Conservation (phyloP, 2,888 invertebrate genomes). For the Pediacus dermestoides region DNA sequence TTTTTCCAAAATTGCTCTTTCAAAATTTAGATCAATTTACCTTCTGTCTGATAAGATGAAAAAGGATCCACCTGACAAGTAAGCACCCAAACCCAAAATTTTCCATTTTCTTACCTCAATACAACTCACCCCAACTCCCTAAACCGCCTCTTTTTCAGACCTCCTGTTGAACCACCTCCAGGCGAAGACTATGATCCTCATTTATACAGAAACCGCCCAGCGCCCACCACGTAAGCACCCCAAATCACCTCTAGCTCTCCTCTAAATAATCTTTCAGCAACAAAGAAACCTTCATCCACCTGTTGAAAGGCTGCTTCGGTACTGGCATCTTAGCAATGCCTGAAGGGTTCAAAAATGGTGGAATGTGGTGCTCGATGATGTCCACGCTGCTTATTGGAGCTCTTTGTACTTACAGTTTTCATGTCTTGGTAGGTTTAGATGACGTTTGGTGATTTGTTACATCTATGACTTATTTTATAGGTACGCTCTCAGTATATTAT, state of each 20-base stretch:
- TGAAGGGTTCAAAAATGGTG: slow-evolving; percentile 80
- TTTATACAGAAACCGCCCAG: slow-evolving; percentile 60
- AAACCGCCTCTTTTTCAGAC: too few relatives aligned
- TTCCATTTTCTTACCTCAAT: too few relatives aligned
- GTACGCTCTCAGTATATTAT: slow-evolving; percentile 58
- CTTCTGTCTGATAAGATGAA: too few relatives aligned
- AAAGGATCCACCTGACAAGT: too few relatives aligned
- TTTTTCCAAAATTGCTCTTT: too few relatives aligned
- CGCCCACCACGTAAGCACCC: slow-evolving; percentile 72
- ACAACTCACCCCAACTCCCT: too few relatives aligned
- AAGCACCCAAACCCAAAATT: too few relatives aligned
- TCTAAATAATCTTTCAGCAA: slow-evolving; percentile 64
- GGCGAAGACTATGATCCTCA: slow-evolving; percentile 64
- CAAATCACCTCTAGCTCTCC: too few relatives aligned
- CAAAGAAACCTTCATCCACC: slow-evolving; percentile 76
- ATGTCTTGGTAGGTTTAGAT: slow-evolving; percentile 67
- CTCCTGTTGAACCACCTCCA: too few relatives aligned
- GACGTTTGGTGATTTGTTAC: background rate
- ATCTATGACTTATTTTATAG: slow-evolving; percentile 39
- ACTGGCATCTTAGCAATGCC: slow-evolving; percentile 95
- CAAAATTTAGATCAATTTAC: too few relatives aligned
- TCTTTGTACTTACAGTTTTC: slow-evolving; percentile 83
- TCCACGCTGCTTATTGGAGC: slow-evolving; percentile 73
- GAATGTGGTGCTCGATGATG: slow-evolving; percentile 71
- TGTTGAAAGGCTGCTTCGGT: slow-evolving; percentile 87